A percentile compares a stretch with the other conserved stretches of the same genome.
Evolutionary conservation across 2,797 vertebrate genomes (phyloP).

Genomic region (Luscinia megarhynchos): DNA sequence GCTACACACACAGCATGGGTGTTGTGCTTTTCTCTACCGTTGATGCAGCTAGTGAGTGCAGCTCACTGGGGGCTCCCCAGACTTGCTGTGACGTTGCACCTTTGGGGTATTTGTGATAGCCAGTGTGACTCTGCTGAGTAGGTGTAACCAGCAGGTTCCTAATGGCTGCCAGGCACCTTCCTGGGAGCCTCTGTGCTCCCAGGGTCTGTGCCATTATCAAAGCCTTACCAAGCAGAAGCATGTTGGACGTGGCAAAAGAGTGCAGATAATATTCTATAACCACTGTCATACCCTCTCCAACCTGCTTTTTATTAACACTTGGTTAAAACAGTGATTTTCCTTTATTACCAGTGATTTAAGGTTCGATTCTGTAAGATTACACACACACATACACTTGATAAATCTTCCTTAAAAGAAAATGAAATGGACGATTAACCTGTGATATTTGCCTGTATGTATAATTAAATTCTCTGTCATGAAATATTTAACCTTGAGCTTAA

Average conservation of each 20-base stretch:
- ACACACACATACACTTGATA: not conserved
- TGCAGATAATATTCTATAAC: not conserved
- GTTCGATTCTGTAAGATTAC: not conserved
- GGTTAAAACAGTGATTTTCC: not conserved
- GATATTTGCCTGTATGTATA: not conserved
- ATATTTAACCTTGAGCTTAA: not conserved
- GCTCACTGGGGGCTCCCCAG: not conserved
- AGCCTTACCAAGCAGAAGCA: rapidly evolving
- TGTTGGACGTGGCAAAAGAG: not conserved
- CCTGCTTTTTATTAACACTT: not conserved
- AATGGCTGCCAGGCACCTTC: not conserved
- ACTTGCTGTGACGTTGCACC: not conserved
- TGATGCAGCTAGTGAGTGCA: not conserved
- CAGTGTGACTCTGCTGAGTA: not conserved
- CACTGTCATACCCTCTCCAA: not conserved
- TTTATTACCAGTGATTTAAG: not conserved
- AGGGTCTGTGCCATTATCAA: rapidly evolving
- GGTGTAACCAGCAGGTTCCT: not conserved
- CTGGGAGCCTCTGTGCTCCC: not conserved
- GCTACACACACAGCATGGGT: not conserved
- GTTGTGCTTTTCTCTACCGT: not conserved
- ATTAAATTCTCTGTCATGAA: not conserved
- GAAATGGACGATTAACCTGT: not conserved
- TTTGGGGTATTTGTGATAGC: not conserved
- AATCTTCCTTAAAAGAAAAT: not conserved